A percentile compares a stretch with the other conserved stretches of the same genome.
phyloP scores from a whole-genome alignment of 2,113 vertebrate species.

The Pogona vitticeps region DNA sequence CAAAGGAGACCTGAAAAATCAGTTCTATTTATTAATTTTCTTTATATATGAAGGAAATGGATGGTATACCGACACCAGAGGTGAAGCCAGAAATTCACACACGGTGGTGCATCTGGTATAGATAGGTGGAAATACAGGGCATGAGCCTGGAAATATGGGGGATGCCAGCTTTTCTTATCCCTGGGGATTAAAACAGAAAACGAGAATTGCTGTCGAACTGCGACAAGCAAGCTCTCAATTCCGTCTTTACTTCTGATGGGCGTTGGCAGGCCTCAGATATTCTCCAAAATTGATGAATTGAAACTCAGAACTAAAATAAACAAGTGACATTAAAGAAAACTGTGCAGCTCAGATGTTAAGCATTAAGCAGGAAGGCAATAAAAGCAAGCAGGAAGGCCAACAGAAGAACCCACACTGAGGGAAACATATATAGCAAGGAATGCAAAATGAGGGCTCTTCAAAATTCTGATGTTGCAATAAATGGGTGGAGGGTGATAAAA shows the following conservation, averaged over 20 bases:
- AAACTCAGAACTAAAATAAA: conserved; percentile 70
- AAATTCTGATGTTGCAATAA: not conserved
- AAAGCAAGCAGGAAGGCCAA: conserved; percentile 54
- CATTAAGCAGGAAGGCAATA: conserved; percentile 62
- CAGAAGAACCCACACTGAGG: conserved; percentile 49
- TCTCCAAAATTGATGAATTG: not conserved
- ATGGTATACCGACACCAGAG: no score
- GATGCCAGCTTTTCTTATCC: no score
- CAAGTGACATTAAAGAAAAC: conserved; percentile 58
- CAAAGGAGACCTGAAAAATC: no score
- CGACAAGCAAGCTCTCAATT: conserved; percentile 31
- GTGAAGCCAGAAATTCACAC: no score
- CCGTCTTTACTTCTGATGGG: conserved; percentile 35
- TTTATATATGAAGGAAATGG: no score
- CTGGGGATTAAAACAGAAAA: no score
- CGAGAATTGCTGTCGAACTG: not conserved
- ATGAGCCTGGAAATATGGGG: no score
- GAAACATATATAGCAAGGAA: conserved; percentile 45
- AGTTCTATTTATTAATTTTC: no score
- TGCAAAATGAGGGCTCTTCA: not conserved
- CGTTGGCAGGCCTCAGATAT: conserved; percentile 9
- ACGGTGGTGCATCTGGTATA: no score
- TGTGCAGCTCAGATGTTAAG: conserved; percentile 64
- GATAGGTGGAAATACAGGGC: no score
- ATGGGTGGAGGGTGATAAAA: not conserved